These are phyloP conservation scores for Oscarella lobularis DNA, from an alignment of 37 sponge, comb jelly and placozoan genomes.

Conservation along the genomic window DNA sequence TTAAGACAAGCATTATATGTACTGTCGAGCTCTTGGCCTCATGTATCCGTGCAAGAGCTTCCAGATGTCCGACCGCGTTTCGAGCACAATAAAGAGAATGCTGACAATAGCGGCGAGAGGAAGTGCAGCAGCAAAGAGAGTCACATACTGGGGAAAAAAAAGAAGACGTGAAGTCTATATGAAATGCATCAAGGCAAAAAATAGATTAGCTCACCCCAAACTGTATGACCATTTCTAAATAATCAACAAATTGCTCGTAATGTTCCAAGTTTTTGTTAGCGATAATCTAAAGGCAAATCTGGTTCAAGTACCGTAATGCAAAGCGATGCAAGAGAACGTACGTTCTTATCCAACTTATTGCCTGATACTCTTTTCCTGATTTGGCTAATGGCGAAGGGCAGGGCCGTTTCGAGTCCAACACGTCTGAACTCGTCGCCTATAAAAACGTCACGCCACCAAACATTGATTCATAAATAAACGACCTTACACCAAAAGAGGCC, in stretches of 20 bases:
- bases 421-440: slow-evolving; percentile 69
- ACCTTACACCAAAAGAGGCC: slow-evolving; percentile 60
- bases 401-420: slow-evolving; percentile 32
- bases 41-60: slow-evolving; percentile 47
- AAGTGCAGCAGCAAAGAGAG: slow-evolving; percentile 80
- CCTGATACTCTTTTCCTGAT: no score
- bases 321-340: no score
- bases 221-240: slow-evolving; percentile 79
- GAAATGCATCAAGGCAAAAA: no score
- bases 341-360: no score
- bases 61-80: slow-evolving; percentile 57
- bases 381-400: slow-evolving; percentile 29
- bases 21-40: slow-evolving; percentile 48
- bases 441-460: no score
- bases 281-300: no score
- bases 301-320: no score
- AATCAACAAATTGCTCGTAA: slow-evolving; percentile 81
- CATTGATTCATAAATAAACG: neutral
- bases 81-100: slow-evolving; percentile 52
- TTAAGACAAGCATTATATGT: neutral
- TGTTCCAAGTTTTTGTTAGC: slow-evolving; percentile 8
- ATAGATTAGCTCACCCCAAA: slow-evolving; percentile 82
- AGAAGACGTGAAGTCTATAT: no score
- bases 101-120: slow-evolving; percentile 55
- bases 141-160: slow-evolving; percentile 42